A percentile compares a stretch with the other conserved stretches of the same genome.
phyloP scores from a whole-genome alignment of 2,797 vertebrate species.

The Girardinus metallicus region DNA sequence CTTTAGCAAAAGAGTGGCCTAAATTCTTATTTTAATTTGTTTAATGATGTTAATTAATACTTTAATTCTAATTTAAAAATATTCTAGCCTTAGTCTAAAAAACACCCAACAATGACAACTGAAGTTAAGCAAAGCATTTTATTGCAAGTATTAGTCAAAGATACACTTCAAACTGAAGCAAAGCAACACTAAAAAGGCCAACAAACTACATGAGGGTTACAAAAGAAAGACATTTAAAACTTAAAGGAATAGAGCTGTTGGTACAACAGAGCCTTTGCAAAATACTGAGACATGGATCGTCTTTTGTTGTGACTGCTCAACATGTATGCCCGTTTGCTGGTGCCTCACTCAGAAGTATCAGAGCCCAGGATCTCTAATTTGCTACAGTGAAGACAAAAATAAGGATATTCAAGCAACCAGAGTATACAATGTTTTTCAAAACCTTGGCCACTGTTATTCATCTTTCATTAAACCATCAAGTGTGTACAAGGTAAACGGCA shows the following conservation, averaged over 20 bases:
- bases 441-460: slow-evolving; percentile 60
- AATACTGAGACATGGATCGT: slow-evolving; percentile 76
- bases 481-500: slow-evolving; percentile 43
- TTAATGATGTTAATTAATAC: not conserved
- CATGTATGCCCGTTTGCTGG: slow-evolving; percentile 65
- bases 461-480: slow-evolving; percentile 43
- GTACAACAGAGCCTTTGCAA: slow-evolving; percentile 83
- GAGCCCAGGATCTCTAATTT: slow-evolving; percentile 53
- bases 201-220: slow-evolving; percentile 80
- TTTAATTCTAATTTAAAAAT: not conserved
- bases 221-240: slow-evolving; percentile 80
- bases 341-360: slow-evolving; percentile 67
- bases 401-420: slow-evolving; percentile 32
- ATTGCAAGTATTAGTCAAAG: slow-evolving; percentile 93
- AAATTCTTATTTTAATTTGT: not conserved
- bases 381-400: slow-evolving; percentile 44
- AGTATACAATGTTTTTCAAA: slow-evolving; percentile 24
- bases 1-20: not conserved
- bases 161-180: slow-evolving; percentile 90
- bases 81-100: not conserved
- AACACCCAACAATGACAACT: slow-evolving; percentile 16
- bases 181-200: slow-evolving; percentile 88
- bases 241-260: slow-evolving; percentile 78
- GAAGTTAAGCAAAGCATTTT: slow-evolving; percentile 88
- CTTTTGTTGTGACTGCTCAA: slow-evolving; percentile 40